Base-by-base conservation (phyloP, 2,888 invertebrate genomes). In the Drosophila bunnanda region DNA sequence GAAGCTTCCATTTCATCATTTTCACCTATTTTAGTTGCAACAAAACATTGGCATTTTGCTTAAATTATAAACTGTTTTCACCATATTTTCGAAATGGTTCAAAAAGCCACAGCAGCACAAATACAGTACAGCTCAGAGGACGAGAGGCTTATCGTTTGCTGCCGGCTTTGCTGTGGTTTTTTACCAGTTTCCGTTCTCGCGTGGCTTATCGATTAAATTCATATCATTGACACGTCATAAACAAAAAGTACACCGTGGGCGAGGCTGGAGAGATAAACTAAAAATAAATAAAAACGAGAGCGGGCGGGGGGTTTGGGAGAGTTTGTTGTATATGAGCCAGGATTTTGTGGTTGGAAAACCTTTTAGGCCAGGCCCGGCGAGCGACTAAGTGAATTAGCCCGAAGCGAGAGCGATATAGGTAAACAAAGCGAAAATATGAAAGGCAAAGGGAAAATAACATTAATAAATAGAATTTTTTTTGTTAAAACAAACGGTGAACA, bases 191-290 rank as follows among this genome's bases (percentile, higher is more conserved):
- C 67, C 56, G 65, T 43, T 65, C 56, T 48, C 39, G 48, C 56
- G 56, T 56, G 56, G 50, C 55, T 67, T 68, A 68, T 68, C 67
- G 65, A 68, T 71, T 70, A 50, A 65, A 65, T 70, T 57, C 57
- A 62, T 46, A 71, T 62, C 62, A 61, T 71, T 71, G 69, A 41
- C 71, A 71, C 69, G 56, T 68, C 65, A 67, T 67, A 65, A 67
- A 67, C 46, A 67, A 67, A 64, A 64, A 55, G 39, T 41, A 48
- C 12, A 56, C 12, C 41, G n/a, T 34, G 48, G n/a, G 34, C 9
- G 48, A 9, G 46, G 32, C 30, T 4, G 54, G 8, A 44, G 34
- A 65, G 65, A 41, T 65, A 65, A 50, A 68, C 65, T 68, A 68
- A 65, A 68, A 55, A 67, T 55, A 67, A 30, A 48, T 50, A 65